Conservation (phyloP, 2,888 invertebrate species). For the Actias luna region DNA sequence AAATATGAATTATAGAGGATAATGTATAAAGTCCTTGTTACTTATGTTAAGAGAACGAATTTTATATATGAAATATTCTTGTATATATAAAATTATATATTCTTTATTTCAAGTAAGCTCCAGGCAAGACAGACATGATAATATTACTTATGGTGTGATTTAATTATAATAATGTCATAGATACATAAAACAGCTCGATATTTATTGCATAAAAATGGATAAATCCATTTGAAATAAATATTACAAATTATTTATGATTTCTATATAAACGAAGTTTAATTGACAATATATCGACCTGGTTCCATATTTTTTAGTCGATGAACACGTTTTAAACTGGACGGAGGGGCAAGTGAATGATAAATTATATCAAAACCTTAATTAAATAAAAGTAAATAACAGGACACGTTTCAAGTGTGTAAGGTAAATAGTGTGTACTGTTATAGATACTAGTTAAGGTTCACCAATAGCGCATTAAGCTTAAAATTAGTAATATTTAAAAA, state of each 20-base stretch:
- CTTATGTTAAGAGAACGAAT: slow-evolving; percentile 57
- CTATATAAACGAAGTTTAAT: neutral
- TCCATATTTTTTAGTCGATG: slow-evolving; percentile 54
- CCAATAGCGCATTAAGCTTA: neutral
- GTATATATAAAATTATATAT: slow-evolving; percentile 40
- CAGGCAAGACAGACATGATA: slow-evolving; percentile 42
- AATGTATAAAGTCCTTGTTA: slow-evolving; percentile 50
- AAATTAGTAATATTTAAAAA: slow-evolving; percentile 11
- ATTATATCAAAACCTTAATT: slow-evolving; percentile 5
- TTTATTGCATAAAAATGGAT: neutral
- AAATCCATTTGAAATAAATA: slow-evolving; percentile 17
- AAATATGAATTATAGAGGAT: slow-evolving; percentile 44
- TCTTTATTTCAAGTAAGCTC: slow-evolving; percentile 49
- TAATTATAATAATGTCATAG: neutral
- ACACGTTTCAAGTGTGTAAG: neutral
- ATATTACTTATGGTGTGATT: neutral
- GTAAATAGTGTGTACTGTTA: neutral
- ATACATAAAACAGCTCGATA: neutral
- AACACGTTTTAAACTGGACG: slow-evolving; percentile 76
- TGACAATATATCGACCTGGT: slow-evolving; percentile 1
- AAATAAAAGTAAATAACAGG: slow-evolving; percentile 12
- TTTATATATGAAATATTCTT: slow-evolving; percentile 45
- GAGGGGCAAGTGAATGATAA: slow-evolving; percentile 57
- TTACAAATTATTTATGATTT: neutral
- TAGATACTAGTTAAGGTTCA: neutral